Evolutionary conservation across 2,888 invertebrate species (phyloP), one percentile per base, ranked within the genome.

Genomic region (Pachymerium ferrugineum): DNA sequence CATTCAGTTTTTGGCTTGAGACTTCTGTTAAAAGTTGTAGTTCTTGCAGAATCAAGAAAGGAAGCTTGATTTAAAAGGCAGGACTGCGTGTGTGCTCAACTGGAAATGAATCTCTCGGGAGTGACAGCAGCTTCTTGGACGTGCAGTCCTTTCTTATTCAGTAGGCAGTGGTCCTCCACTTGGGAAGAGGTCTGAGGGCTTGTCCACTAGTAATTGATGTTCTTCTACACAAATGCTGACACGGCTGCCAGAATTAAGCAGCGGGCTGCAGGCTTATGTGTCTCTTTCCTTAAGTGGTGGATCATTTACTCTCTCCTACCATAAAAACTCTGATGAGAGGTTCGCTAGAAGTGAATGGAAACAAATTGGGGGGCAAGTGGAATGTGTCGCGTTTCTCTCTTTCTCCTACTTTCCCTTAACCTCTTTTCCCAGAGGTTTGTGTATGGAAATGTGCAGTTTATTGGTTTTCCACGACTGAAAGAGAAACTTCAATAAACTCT

Each of bases 71-170:
- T 54, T 54, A 54, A 54, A 54, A 54, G 47, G 47, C 47, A 54
- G 47, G 47, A 54, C 47, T 54, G 10, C 16, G 47, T 54, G 47
- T 54, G 47, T 54, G 47, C 47, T 54, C 47, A 54, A 54, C 47
- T 54, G 47, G 47, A 54, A 54, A 54, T 54, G 47, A 54, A 54
- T 54, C 47, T 54, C 47, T 54, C 47, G 47, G 47, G 47, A 54
- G 47, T 54, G 47, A 54, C 47, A 54, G 47, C 47, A 54, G 47
- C 47, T 54, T 54, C 47, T 54, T 54, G 47, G 47, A 54, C 47
- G 47, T 54, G 47, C 47, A 54, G 19, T 54, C 22, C 47, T 54
- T 54, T 54, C 47, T 54, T 54, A 54, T 54, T 54, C 47, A 54
- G 47, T 54, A 54, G 47, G 16, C 47, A 54, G 47, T 54, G 47